Base-by-base conservation (phyloP, 2,797 vertebrate genomes). In the Neosilurus mollespiculum region DNA sequence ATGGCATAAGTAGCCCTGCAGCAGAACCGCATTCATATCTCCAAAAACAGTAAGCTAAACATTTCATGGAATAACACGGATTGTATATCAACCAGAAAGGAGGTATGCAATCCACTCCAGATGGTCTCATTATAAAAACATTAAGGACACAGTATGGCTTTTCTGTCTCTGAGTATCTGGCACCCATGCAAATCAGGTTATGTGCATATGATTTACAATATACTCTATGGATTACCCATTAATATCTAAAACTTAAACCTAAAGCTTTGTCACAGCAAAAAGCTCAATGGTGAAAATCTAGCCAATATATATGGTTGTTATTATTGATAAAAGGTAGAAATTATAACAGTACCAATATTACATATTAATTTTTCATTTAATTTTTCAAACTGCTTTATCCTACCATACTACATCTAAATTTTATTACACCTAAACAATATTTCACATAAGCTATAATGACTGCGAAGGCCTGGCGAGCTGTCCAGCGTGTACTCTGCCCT, bases 91-190 rank as follows among this genome's bases (percentile, higher is more conserved):
- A 75, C 51, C 80, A 71, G 80, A 71, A 69, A 78, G 72, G 65
- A 85, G 79, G 84, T 77, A 59, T 20, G 65, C 80, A 81, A 69
- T 85, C 72, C 73, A 70, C 56, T 78, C 72, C 84, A 85, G 84
- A 85, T 85, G 84, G 79, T 69, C 80, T 85, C 84, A 81, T 85
- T 85, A 85, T 78, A 85, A 81, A 85, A 81, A 78, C 84, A 85
- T 85, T 85, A 85, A 85, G 72, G 65, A 85, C 76, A 84, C 79
- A 85, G 80, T 85, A 85, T 81, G 84, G 72, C 64, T 34, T 67
- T 81, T 81, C 69, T 51, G 72, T 81, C 73, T 75, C 72, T 80
- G 56, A 70, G 72, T 65, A 37, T 81, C 56, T 81, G 43, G 80
- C 56, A 77, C 58, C 64, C 71, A 62, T 76, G 71, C 83, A 76